phyloP scores from a whole-genome alignment of 1,140 invertebrate species.

The Drosophila mayri region DNA sequence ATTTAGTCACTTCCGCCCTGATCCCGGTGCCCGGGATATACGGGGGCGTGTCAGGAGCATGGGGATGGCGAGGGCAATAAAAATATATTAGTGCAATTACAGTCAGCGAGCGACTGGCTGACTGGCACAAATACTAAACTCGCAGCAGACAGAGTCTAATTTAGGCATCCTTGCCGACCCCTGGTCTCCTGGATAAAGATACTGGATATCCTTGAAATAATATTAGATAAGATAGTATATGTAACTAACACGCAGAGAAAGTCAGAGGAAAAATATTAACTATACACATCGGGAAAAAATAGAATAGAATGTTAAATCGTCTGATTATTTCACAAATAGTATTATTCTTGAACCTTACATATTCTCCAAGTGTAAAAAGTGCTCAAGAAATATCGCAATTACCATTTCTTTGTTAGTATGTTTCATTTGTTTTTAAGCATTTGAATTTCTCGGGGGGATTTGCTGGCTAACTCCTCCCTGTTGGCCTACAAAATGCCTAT shows the following conservation, averaged over 20 bases:
- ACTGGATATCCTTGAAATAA: conserved; percentile 19
- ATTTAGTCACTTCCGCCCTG: conserved; percentile 77
- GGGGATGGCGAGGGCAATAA: conserved; percentile 60
- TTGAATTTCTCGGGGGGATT: conserved; percentile 75
- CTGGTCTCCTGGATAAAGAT: conserved; percentile 28
- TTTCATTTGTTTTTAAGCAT: conserved; percentile 81
- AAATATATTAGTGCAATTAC: conserved; percentile 84
- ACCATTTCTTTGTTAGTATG: conserved; percentile 24
- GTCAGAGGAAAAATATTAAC: conserved; percentile 1
- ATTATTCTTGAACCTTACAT: not conserved
- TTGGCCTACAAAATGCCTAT: conserved; percentile 51
- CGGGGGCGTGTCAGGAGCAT: conserved; percentile 28
- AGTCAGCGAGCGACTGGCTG: conserved; percentile 56
- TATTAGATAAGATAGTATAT: conserved; percentile 1
- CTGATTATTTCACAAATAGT: not conserved
- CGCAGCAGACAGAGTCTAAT: conserved; percentile 57
- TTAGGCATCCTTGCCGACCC: conserved; percentile 57
- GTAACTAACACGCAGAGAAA: not conserved
- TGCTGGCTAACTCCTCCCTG: conserved; percentile 9
- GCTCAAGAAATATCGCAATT: conserved; percentile 5
- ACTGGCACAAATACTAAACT: conserved; percentile 17
- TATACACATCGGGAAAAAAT: not conserved
- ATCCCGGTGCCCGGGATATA: conserved; percentile 3
- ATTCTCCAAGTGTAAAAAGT: conserved; percentile 5
- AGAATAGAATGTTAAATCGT: not conserved